A percentile compares a stretch with the other conserved stretches of the same genome.
phyloP scores from a whole-genome alignment of 2,888 invertebrate genomes.

The Clusia tigrina region DNA sequence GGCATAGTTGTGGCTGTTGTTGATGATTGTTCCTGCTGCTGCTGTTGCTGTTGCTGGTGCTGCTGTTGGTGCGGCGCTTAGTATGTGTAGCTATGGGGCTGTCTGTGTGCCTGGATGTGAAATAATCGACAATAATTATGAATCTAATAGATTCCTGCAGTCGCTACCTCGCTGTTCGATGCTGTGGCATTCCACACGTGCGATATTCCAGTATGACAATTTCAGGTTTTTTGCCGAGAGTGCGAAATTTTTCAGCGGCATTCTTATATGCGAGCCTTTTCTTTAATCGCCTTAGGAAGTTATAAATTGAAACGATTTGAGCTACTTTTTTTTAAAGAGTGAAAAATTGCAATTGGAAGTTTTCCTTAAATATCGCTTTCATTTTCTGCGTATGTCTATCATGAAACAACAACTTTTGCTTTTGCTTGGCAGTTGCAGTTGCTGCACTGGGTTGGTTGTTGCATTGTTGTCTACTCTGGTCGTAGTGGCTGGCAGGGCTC shows the following conservation, averaged over 20 bases:
- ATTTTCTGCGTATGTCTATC: neutral
- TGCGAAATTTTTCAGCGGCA: neutral
- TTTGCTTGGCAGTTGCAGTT: neutral
- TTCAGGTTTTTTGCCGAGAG: neutral
- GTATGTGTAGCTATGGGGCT: constrained; percentile 6
- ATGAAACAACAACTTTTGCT: neutral
- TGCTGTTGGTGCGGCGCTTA: constrained; percentile 26
- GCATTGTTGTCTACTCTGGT: neutral
- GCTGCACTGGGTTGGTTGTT: neutral
- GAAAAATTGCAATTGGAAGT: neutral
- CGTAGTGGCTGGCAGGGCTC: neutral
- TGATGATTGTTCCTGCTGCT: constrained; percentile 15
- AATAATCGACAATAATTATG: constrained; percentile 26
- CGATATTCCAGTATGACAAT: too few relatives aligned
- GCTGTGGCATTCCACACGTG: too few relatives aligned
- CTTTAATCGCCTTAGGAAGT: too few relatives aligned
- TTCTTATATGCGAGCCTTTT: too few relatives aligned
- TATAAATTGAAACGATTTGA: too few relatives aligned
- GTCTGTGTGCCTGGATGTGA: constrained; percentile 8
- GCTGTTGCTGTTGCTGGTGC: neutral
- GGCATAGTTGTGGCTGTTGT: too few relatives aligned
- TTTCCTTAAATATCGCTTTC: neutral
- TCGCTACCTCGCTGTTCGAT: neutral
- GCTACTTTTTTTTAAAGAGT: too few relatives aligned
- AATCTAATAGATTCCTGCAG: constrained; percentile 9